A percentile compares a stretch with the other conserved stretches of the same genome.
Conservation (phyloP, 2,113 vertebrate genomes). For the Quiscalus mexicanus region DNA sequence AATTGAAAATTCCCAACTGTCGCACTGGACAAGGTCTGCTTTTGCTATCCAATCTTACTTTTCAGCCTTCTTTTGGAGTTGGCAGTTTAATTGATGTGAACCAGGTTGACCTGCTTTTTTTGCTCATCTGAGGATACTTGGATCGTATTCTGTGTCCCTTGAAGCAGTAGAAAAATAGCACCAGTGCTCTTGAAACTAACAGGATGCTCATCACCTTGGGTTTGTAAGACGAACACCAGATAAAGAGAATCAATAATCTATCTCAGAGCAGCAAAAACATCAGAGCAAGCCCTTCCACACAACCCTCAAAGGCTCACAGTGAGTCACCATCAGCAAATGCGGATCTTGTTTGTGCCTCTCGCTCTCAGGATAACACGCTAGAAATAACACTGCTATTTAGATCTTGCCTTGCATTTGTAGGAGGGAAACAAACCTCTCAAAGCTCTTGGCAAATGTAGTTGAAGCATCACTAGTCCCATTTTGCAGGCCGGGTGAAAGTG, state of each 20-base stretch:
- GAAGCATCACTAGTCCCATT: background rate
- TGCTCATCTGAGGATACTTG: slow-evolving; percentile 40
- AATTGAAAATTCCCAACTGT: background rate
- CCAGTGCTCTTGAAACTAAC: slow-evolving; percentile 63
- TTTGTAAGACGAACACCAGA: slow-evolving; percentile 67
- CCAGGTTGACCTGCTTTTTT: slow-evolving; percentile 2
- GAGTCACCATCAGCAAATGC: slow-evolving; percentile 55
- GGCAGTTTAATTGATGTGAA: slow-evolving; percentile 57
- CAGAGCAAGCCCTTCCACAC: slow-evolving; percentile 57
- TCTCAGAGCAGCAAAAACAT: slow-evolving; percentile 65
- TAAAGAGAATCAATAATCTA: slow-evolving; percentile 71
- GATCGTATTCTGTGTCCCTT: slow-evolving; percentile 52
- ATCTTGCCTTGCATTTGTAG: background rate
- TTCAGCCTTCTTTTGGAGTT: slow-evolving; percentile 2
- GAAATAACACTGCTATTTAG: slow-evolving; percentile 52
- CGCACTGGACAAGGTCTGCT: slow-evolving; percentile 7
- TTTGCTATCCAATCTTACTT: slow-evolving; percentile 23
- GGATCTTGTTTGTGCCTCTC: slow-evolving; percentile 50
- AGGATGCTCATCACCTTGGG: slow-evolving; percentile 68
- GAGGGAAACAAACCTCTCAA: background rate
- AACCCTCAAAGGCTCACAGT: slow-evolving; percentile 55
- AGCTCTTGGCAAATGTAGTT: background rate
- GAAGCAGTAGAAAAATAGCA: slow-evolving; percentile 64
- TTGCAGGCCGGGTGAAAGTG: background rate
- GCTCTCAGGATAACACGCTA: slow-evolving; percentile 27